A percentile compares a stretch with the other conserved stretches of the same genome.
Conservation (phyloP, 2,888 invertebrate genomes). For the Exephanes ischioxanthus region DNA sequence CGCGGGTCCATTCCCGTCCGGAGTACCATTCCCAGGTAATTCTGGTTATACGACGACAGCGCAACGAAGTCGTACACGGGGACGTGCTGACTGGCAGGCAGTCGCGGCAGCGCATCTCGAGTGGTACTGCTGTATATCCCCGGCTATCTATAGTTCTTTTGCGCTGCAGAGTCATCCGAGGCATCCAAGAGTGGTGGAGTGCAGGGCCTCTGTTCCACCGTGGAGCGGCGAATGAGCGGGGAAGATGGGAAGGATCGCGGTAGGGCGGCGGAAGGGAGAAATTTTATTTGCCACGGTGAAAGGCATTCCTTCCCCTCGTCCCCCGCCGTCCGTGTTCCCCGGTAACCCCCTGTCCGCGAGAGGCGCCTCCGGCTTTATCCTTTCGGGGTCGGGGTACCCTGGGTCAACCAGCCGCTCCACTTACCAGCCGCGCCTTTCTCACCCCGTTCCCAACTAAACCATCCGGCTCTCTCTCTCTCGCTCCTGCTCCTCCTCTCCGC, state of each 20-base stretch:
- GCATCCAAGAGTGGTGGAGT: neutral
- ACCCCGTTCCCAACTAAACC: conserved; percentile 60
- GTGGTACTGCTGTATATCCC: neutral
- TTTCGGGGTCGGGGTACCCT: conserved; percentile 67
- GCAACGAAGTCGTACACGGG: neutral
- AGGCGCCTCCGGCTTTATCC: conserved; percentile 67
- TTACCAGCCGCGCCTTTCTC: conserved; percentile 67
- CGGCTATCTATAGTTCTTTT: conserved; percentile 3
- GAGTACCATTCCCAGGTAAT: conserved; percentile 6
- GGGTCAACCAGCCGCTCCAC: conserved; percentile 70
- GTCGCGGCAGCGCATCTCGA: neutral
- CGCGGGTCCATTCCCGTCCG: conserved; percentile 1
- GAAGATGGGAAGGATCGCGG: conserved; percentile 15
- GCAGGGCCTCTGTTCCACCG: neutral
- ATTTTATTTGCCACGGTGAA: conserved; percentile 75
- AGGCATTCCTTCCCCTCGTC: conserved; percentile 63
- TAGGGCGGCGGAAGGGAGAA: conserved; percentile 69
- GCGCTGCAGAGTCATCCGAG: neutral
- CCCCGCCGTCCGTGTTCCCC: conserved; percentile 49
- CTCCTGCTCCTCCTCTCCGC: conserved; percentile 19
- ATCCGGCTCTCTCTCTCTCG: conserved; percentile 48
- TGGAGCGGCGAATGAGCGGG: conserved; percentile 8
- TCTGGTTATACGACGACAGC: conserved; percentile 25
- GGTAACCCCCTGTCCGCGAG: conserved; percentile 35
- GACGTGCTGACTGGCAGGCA: neutral